Conservation (phyloP, 1,140 invertebrate species). For the Drosophila mayri region DNA sequence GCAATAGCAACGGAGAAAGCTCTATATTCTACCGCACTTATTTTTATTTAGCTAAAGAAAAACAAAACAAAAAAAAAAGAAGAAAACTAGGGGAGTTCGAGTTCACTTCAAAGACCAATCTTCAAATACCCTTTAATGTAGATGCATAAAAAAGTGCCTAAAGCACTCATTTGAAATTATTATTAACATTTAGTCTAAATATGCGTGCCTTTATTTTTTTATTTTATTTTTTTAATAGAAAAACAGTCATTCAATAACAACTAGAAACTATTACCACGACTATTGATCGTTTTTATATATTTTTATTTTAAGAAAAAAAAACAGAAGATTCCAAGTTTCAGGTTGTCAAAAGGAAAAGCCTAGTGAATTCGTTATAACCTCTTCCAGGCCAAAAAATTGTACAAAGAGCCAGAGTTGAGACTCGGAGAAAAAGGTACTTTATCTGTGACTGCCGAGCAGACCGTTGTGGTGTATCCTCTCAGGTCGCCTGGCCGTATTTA, state of each 20-base stretch:
- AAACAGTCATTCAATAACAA: too few relatives aligned
- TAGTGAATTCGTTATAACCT: background rate
- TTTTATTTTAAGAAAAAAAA: too few relatives aligned
- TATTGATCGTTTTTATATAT: too few relatives aligned
- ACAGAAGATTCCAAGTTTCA: background rate
- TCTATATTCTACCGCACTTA: conserved; percentile 39
- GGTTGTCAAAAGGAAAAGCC: too few relatives aligned
- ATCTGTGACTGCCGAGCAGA: conserved; percentile 47
- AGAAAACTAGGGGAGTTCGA: conserved; percentile 10
- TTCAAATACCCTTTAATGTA: background rate
- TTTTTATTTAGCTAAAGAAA: conserved; percentile 67
- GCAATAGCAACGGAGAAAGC: conserved; percentile 19
- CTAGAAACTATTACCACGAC: background rate
- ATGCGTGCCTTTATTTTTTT: too few relatives aligned
- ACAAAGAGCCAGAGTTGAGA: background rate
- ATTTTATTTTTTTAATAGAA: too few relatives aligned
- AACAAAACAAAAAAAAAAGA: conserved; percentile 16
- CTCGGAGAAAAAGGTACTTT: conserved; percentile 64
- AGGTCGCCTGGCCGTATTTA: conserved; percentile 59
- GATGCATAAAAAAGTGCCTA: background rate
- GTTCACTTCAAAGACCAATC: conserved; percentile 12
- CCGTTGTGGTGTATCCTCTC: conserved; percentile 41
- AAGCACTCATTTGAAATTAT: too few relatives aligned
- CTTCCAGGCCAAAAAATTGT: background rate
- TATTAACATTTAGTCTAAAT: too few relatives aligned